Evolutionary conservation across 2,113 vertebrate species (phyloP).

Genomic region (Choloepus hoffmanni): DNA sequence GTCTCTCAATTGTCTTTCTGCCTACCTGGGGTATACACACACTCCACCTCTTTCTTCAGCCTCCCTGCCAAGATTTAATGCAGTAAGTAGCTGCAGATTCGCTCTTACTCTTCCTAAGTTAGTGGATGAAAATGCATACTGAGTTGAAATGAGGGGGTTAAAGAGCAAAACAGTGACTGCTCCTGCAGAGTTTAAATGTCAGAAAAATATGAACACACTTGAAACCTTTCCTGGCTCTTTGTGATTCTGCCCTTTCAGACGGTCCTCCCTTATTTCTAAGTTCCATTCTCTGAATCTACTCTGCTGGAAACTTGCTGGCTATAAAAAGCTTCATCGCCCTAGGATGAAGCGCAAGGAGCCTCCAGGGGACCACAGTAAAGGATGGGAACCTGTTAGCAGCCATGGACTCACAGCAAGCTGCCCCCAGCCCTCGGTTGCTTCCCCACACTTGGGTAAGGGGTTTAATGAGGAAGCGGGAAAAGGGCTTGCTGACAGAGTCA

Average conservation of each 20-base stretch:
- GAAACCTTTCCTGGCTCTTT: conserved; percentile 83
- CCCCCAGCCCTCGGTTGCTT: conserved; percentile 60
- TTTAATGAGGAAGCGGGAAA: conserved; percentile 76
- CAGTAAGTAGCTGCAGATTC: not conserved
- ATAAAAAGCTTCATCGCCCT: conserved; percentile 78
- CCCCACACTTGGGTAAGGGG: conserved; percentile 55
- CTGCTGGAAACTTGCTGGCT: conserved; percentile 81
- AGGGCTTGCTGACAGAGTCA: conserved; percentile 82
- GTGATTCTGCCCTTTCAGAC: conserved; percentile 85
- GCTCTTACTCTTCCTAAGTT: not conserved
- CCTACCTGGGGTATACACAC: not conserved
- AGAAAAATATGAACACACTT: conserved; percentile 71
- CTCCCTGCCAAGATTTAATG: not conserved
- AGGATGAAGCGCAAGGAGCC: conserved; percentile 75
- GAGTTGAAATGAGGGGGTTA: conserved; percentile 82
- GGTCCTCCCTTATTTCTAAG: conserved; percentile 69
- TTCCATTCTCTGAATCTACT: conserved; percentile 83
- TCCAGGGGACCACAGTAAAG: conserved; percentile 75
- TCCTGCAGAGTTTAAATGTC: conserved; percentile 88
- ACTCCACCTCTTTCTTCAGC: not conserved
- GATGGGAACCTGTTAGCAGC: conserved; percentile 75
- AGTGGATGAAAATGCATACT: conserved; percentile 49
- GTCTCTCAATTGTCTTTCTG: not conserved
- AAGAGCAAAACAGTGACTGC: conserved; percentile 79
- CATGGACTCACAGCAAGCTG: conserved; percentile 73